A percentile compares a stretch with the other conserved stretches of the same genome.
These are phyloP conservation scores for Pterois miles DNA, from an alignment of 2,797 vertebrate genomes.

Conservation along the genomic window DNA sequence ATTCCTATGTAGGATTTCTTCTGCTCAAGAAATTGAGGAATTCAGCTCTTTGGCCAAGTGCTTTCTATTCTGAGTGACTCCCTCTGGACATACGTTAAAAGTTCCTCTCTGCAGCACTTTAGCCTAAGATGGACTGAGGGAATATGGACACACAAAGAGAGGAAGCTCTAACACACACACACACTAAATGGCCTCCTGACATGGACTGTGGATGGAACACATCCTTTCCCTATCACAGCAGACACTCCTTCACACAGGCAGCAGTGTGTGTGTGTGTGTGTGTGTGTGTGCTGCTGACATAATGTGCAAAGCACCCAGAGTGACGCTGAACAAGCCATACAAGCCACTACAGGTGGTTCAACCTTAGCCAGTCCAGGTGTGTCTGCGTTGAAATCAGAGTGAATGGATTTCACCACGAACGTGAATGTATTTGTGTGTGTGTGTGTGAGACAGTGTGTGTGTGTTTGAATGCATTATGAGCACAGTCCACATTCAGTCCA, in stretches of 20 bases:
- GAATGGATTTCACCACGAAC: constrained; percentile 61
- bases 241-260: constrained; percentile 19
- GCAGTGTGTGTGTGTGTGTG: constrained; percentile 4
- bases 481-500: constrained; percentile 70
- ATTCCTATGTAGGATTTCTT: constrained; percentile 28
- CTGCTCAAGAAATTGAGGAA: constrained; percentile 36
- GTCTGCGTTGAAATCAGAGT: constrained; percentile 67
- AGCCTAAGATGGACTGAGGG: constrained; percentile 68
- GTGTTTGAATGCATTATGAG: constrained; percentile 43
- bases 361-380: constrained; percentile 76
- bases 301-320: constrained; percentile 52
- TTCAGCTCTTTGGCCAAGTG: constrained; percentile 26
- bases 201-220: constrained; percentile 22
- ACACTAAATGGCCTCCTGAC: constrained; percentile 3
- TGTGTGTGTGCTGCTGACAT: constrained; percentile 40
- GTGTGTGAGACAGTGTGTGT: background rate
- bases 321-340: constrained; percentile 77
- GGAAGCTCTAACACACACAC: constrained; percentile 35
- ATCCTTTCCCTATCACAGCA: constrained; percentile 1
- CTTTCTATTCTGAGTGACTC: constrained; percentile 9
- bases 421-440: constrained; percentile 71
- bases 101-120: constrained; percentile 77
- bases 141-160: constrained; percentile 57
- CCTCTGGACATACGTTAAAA: constrained; percentile 11
- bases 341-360: constrained; percentile 76